Percentiles rank a stretch among this genome's conserved stretches.
Evolutionary conservation across 1,140 invertebrate species (phyloP).

Genomic region (Drosophila sproati): DNA sequence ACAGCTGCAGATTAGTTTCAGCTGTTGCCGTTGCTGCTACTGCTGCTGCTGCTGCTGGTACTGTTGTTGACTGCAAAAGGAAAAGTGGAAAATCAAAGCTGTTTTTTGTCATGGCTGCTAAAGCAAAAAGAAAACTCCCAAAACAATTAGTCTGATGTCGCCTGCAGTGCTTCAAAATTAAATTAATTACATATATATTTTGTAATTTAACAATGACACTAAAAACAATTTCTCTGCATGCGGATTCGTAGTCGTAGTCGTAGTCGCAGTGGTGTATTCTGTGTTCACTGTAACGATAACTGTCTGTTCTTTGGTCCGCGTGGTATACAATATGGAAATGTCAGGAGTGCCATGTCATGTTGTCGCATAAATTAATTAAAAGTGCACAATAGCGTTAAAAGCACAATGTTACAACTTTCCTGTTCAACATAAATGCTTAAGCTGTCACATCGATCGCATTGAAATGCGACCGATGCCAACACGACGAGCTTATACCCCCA

Average conservation of each 20-base stretch:
- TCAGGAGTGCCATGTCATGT: slow-evolving; percentile 26
- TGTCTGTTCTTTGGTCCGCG: neutral
- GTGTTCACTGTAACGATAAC: slow-evolving; percentile 9
- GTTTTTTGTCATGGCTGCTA: slow-evolving; percentile 46
- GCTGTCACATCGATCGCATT: slow-evolving; percentile 15
- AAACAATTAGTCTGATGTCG: slow-evolving; percentile 60
- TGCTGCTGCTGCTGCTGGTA: slow-evolving; percentile 12
- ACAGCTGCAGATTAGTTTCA: slow-evolving; percentile 60
- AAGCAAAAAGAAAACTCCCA: slow-evolving; percentile 51
- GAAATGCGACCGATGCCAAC: neutral
- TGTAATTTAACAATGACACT: slow-evolving; percentile 19
- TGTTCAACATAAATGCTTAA: slow-evolving; percentile 14
- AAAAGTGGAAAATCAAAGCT: slow-evolving; percentile 67
- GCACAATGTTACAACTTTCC: slow-evolving; percentile 17
- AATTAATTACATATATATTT: slow-evolving; percentile 43
- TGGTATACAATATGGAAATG: neutral
- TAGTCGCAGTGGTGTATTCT: neutral
- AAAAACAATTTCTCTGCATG: neutral
- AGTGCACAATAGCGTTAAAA: slow-evolving; percentile 27
- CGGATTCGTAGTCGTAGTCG: neutral
- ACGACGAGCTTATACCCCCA: neutral
- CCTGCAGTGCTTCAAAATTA: slow-evolving; percentile 56
- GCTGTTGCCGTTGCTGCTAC: slow-evolving; percentile 21
- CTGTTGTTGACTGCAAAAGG: slow-evolving; percentile 34
- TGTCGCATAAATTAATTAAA: slow-evolving; percentile 46